Evolutionary conservation across 2,113 vertebrate species (phyloP).

Genomic region (Shinisaurus crocodilurus): DNA sequence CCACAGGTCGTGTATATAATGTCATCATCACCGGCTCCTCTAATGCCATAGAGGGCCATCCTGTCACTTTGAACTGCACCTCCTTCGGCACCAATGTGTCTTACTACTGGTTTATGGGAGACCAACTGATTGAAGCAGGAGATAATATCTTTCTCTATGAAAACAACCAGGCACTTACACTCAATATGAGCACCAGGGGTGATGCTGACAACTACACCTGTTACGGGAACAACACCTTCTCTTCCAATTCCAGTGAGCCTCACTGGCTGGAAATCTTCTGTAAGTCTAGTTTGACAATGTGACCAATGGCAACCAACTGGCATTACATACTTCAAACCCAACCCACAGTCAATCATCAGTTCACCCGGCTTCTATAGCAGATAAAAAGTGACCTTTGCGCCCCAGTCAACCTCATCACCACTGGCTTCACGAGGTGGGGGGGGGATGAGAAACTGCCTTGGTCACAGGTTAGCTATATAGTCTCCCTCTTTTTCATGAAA

Average conservation of each 20-base stretch:
- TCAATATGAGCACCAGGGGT: neutral
- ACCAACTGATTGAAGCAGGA: rapidly evolving
- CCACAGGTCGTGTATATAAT: neutral
- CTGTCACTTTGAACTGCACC: neutral
- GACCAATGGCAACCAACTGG: neutral
- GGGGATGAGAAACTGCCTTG: neutral
- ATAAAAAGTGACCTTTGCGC: neutral
- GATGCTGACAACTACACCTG: neutral
- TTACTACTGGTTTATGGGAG: neutral
- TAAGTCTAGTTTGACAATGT: neutral
- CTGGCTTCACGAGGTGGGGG: too few species aligned
- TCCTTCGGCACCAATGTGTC: neutral
- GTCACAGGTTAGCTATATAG: neutral
- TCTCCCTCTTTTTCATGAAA: neutral
- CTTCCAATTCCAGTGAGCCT: neutral
- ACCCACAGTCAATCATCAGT: neutral
- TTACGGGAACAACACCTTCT: neutral
- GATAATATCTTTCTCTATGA: neutral
- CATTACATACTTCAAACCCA: neutral
- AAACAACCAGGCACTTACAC: neutral
- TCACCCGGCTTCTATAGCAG: neutral
- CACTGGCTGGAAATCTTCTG: neutral
- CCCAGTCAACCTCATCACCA: neutral
- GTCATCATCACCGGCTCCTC: neutral
- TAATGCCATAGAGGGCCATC: rapidly evolving